phyloP scores from a whole-genome alignment of 1,140 invertebrate species.

The Lucilia sericata region DNA sequence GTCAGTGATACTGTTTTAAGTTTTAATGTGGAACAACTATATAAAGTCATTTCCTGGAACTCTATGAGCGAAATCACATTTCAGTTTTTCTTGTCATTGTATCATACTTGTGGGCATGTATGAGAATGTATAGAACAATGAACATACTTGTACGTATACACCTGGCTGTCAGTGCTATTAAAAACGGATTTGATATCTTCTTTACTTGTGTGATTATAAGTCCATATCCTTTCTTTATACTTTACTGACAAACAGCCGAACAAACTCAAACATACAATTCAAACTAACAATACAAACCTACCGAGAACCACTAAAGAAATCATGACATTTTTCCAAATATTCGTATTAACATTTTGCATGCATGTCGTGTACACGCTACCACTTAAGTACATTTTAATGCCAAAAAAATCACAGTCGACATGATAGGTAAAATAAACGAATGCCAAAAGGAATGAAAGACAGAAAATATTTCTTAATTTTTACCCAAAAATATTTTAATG shows the following conservation, averaged over 20 bases:
- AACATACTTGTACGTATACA: neutral
- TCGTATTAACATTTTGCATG: conserved; percentile 28
- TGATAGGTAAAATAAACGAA: neutral
- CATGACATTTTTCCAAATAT: conserved; percentile 32
- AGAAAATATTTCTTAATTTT: conserved; percentile 25
- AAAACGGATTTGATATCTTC: conserved; percentile 40
- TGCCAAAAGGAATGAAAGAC: neutral
- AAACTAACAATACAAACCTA: neutral
- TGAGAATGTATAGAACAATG: neutral
- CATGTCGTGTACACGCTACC: conserved; percentile 38
- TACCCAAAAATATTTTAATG: neutral
- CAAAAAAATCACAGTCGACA: conserved; percentile 35
- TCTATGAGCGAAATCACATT: too few relatives aligned
- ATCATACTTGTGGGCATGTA: neutral
- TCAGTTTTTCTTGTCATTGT: neutral
- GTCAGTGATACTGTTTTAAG: too few relatives aligned
- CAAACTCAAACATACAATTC: neutral
- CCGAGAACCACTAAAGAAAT: neutral
- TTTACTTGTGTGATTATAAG: conserved; percentile 18
- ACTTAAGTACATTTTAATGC: conserved; percentile 42
- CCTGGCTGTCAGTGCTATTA: conserved; percentile 39
- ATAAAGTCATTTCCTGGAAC: too few relatives aligned
- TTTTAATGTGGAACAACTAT: too few relatives aligned
- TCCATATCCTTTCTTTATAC: neutral
- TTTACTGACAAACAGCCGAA: neutral